A percentile compares a stretch with the other conserved stretches of the same genome.
phyloP scores from a whole-genome alignment of 2,888 invertebrate genomes.

The Drosophila falleni region DNA sequence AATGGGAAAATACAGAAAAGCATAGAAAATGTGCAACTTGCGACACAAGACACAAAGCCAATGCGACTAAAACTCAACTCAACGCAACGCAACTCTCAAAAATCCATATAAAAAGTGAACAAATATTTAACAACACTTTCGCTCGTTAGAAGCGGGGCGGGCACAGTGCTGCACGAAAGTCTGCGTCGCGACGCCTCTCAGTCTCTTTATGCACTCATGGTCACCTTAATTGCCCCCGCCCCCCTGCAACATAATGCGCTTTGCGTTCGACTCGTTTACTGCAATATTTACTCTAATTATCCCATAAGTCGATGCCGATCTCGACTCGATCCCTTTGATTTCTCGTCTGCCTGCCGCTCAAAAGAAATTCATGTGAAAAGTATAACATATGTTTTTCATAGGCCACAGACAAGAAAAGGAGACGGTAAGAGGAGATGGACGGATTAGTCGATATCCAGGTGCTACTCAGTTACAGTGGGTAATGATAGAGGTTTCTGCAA shows the following conservation, averaged over 20 bases:
- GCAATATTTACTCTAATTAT: slow-evolving; percentile 68
- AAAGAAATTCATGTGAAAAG: slow-evolving; percentile 71
- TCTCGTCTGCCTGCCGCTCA: slow-evolving; percentile 28
- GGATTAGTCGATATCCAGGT: slow-evolving; percentile 3
- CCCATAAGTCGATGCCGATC: slow-evolving; percentile 45
- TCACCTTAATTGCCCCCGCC: slow-evolving; percentile 64
- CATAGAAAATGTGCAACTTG: slow-evolving; percentile 56
- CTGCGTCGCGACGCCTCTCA: slow-evolving; percentile 29
- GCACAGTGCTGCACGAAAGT: slow-evolving; percentile 53
- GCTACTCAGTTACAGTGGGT: slow-evolving; percentile 3
- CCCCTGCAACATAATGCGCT: slow-evolving; percentile 62
- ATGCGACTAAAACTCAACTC: slow-evolving; percentile 34
- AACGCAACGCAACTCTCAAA: slow-evolving; percentile 8
- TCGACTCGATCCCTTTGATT: slow-evolving; percentile 47
- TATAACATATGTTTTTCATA: slow-evolving; percentile 29
- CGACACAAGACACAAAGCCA: slow-evolving; percentile 37
- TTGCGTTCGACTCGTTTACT: slow-evolving; percentile 48
- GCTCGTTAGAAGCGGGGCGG: slow-evolving; percentile 79
- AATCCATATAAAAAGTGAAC: slow-evolving; percentile 34
- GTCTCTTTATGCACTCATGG: slow-evolving; percentile 64
- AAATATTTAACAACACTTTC: slow-evolving; percentile 79
- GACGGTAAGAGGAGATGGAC: not conserved
- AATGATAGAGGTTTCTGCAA: not conserved
- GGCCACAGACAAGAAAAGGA: slow-evolving; percentile 2
- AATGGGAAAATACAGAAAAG: slow-evolving; percentile 41